These are phyloP conservation scores for Cydia strobilella DNA, from an alignment of 1,140 invertebrate genomes.

Conservation along the genomic window DNA sequence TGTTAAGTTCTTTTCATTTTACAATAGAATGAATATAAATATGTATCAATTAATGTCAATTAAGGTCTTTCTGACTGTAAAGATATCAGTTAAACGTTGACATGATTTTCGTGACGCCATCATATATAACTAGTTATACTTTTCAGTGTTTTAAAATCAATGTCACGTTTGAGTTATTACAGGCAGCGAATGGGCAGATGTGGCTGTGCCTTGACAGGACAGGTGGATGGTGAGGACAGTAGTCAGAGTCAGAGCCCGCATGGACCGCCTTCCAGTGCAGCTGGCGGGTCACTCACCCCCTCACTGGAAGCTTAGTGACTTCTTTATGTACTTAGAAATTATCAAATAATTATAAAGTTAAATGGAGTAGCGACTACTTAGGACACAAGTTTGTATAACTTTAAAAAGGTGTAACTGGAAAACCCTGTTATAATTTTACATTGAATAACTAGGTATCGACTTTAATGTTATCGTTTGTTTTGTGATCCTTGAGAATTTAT, in stretches of 20 bases:
- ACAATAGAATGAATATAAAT: too few relatives aligned
- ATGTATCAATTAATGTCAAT: too few relatives aligned
- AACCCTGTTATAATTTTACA: neutral
- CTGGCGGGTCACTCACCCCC: conserved; percentile 63
- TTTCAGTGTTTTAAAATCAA: neutral
- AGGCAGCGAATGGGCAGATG: neutral
- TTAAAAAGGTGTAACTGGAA: neutral
- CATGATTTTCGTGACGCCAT: too few relatives aligned
- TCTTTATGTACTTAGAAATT: neutral
- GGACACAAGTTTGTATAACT: conserved; percentile 47
- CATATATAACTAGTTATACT: neutral
- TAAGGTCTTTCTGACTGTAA: too few relatives aligned
- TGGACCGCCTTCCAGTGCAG: conserved; percentile 52
- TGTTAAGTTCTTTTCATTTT: too few relatives aligned
- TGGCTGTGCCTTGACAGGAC: neutral
- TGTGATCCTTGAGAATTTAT: neutral
- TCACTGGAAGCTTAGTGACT: conserved; percentile 46
- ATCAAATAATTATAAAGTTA: neutral
- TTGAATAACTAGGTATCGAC: neutral
- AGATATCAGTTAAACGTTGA: too few relatives aligned
- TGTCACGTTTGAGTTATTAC: neutral
- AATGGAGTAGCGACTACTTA: neutral
- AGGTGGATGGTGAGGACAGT: conserved; percentile 7
- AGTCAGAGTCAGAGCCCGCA: conserved; percentile 46
- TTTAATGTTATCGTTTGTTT: neutral